Evolutionary conservation across 1,140 invertebrate species (phyloP), one percentile per base, ranked within the genome.

Genomic region (Colletes gigas): DNA sequence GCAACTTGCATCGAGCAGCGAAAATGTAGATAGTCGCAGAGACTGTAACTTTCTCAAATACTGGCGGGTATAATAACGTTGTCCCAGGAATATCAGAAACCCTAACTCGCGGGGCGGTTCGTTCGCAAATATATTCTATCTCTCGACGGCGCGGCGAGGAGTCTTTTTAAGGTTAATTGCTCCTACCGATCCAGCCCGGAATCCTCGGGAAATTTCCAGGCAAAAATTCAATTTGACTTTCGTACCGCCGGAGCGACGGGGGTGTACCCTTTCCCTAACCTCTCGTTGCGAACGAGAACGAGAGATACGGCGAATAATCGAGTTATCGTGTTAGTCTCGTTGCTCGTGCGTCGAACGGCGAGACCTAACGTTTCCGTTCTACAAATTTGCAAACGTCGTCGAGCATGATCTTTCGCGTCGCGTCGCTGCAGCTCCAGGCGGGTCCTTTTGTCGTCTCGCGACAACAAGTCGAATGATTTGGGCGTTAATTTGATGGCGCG

Each of bases 301-400:
- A 66, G 39, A 19, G 12, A 65, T 10, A 14, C 7, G 50, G 7
- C 6, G 65, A 76, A 81, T 44, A 77, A 70, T 68, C 21, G 50
- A 30, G 59, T 81, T 77, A 69, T 4, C 44, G 63, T 14, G 63
- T 65, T 74, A 44, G 44, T 21, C 50, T 52, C 65, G 41, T 41
- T 65, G 30, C 66, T 81, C 73, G 79, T 4, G 30, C 55, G 72
- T 57, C 65, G 65, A 19, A 41, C n/a, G n/a, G 4, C 44, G 65
- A 21, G 77, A 77, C 57, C 60, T 59, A 59, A 50, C 50, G 52
- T 63, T 57, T 19, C 59, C 39, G 66, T 50, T 66, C 52, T 39
- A 52, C 52, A 77, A 81, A 82, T 78, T 82, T 71, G 41, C 60
- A 17, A 21, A 65, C 17, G 62, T 72, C 77, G 19, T 41, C 59